Base-by-base conservation (phyloP, 1,140 invertebrate genomes). In the Leptonema lineaticorne region DNA sequence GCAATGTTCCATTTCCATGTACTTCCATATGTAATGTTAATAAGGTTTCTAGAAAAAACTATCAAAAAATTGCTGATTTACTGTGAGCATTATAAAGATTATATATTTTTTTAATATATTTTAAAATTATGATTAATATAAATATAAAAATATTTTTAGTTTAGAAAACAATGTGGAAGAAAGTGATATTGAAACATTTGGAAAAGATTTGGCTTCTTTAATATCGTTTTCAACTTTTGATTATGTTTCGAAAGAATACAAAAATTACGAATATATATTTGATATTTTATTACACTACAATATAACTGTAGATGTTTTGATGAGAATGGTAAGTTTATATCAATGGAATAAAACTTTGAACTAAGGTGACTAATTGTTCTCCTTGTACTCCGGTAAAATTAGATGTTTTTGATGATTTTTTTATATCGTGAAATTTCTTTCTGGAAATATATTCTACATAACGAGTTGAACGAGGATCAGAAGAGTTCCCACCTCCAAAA, bases 11-110 rank as follows among this genome's bases (percentile, higher is more conserved):
- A 27, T 62, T 62, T 41, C 59, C 59, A 24, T 1, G 9, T 26
- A 45, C 45, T 37, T n/a, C 24, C 45, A n/a, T 45, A 11, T 62
- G 59, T 22, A 62, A 62, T 27, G 11, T 45, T 7, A 62, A 62
- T 45, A 62, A 62, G 26, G 59, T 62, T 5, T 62, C 59, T 2
- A 62, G 37, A 27, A 62, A 41, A 62, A 41, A 62, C 9, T 62
- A 24, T 45, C 33, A 62, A 16, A 22, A 26, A 1, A 62, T 62
- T 8, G 27, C 24, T 45, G 27, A 62, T 4, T 9, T 62, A n/a
- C 30, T 62, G 59, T 62, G 26, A 45, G 59, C n/a, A n/a, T n/a
- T n/a, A 11, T 4, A 4, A 41, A 9, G 30, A 6, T 33, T 33
- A 33, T 33, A 7, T 48, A 8, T 5, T 33, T 6, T 11, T 33